These are phyloP conservation scores for Rousettus leschenaultii DNA, from an alignment of 2,113 vertebrate genomes.

Conservation along the genomic window DNA sequence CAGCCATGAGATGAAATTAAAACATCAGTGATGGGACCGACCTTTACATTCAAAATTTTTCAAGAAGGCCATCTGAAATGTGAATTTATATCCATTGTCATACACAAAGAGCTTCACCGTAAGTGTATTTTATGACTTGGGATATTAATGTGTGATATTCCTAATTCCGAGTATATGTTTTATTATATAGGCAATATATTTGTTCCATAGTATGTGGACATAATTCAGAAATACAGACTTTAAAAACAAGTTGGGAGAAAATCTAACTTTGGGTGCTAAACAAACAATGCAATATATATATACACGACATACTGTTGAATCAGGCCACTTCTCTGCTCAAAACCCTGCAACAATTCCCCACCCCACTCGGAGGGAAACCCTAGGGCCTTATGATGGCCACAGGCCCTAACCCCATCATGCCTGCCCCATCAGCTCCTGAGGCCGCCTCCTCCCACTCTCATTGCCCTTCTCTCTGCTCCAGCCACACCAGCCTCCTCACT, in stretches of 20 bases:
- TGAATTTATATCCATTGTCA: not conserved
- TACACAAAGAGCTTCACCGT: not conserved
- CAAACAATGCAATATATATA: no score
- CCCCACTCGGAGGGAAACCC: not conserved
- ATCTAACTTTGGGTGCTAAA: no score
- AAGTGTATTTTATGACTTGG: not conserved
- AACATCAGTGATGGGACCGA: not conserved
- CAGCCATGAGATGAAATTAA: not conserved
- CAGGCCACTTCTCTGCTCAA: not conserved
- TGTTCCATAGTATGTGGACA: not conserved
- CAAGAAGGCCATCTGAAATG: not conserved
- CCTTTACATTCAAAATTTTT: not conserved
- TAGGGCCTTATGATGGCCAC: accelerated
- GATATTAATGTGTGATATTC: not conserved
- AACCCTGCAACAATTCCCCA: not conserved
- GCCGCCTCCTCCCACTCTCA: not conserved
- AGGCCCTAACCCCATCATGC: no score
- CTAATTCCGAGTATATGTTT: not conserved
- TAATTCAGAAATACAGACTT: not conserved
- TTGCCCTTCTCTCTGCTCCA: not conserved
- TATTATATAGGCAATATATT: not conserved
- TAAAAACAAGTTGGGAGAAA: not conserved
- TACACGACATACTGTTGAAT: not conserved
- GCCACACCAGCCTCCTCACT: not conserved
- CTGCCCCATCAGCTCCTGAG: not conserved